These are phyloP conservation scores for Perdita meconis DNA, from an alignment of 2,888 invertebrate species.

Conservation along the genomic window DNA sequence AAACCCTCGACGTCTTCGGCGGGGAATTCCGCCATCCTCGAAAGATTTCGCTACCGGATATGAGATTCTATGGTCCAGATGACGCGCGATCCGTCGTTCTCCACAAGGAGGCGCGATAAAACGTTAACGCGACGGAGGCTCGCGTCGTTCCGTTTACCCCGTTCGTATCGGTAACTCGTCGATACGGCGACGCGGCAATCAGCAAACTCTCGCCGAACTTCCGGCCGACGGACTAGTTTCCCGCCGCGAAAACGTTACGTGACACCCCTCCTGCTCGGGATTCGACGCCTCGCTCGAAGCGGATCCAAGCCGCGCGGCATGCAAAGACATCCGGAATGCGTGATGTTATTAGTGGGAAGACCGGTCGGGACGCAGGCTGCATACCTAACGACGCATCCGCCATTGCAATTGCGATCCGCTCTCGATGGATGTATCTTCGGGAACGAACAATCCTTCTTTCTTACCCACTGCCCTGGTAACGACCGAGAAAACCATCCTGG, in stretches of 20 bases:
- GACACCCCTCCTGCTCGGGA: not conserved
- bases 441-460: not conserved
- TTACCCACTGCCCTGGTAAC: not conserved
- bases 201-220: not conserved
- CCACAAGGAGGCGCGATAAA: no score
- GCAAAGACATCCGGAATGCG: constrained; percentile 67
- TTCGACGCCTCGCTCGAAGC: constrained; percentile 24
- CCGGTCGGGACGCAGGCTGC: constrained; percentile 66
- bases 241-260: constrained; percentile 39
- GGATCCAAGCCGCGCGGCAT: constrained; percentile 30
- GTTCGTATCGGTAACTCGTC: not conserved
- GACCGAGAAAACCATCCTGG: not conserved
- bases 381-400: constrained; percentile 61
- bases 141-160: no score
- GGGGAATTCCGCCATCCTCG: no score
- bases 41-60: no score
- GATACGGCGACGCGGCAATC: constrained; percentile 15
- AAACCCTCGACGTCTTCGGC: no score
- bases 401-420: constrained; percentile 39
- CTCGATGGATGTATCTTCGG: constrained; percentile 2
- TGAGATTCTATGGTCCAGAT: no score
- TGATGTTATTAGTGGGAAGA: constrained; percentile 76
- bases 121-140: no score
- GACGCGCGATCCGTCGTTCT: no score
- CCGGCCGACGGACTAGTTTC: not conserved